phyloP scores from a whole-genome alignment of 2,888 invertebrate genomes.

The Taphrorychus bicolor region DNA sequence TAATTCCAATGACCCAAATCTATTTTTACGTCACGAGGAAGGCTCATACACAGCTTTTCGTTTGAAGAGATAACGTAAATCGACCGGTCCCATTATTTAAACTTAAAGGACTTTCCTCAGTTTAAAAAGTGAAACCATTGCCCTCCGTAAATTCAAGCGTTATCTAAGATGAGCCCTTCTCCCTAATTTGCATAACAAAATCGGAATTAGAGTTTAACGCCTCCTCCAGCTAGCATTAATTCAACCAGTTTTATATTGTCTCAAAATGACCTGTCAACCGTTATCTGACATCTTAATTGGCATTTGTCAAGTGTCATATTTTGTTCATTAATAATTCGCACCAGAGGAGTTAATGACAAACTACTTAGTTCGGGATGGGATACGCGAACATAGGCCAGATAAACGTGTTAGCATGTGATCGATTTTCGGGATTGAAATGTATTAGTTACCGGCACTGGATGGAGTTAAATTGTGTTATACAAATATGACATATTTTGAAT shows the following conservation, averaged over 20 bases:
- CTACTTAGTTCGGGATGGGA: conserved; percentile 32
- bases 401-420: not conserved
- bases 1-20: not conserved
- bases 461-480: not conserved
- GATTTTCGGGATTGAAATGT: not conserved
- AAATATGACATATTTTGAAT: too few relatives aligned
- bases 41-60: not conserved
- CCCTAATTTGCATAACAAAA: conserved; percentile 44
- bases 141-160: conserved; percentile 41
- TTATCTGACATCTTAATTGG: conserved; percentile 45
- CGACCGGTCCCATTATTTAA: conserved; percentile 2
- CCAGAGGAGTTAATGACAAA: conserved; percentile 36
- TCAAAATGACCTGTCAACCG: conserved; percentile 45
- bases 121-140: conserved; percentile 38
- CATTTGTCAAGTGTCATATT: conserved; percentile 45
- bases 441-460: not conserved
- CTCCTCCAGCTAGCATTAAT: conserved; percentile 41
- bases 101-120: conserved; percentile 25
- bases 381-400: not conserved
- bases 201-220: conserved; percentile 42
- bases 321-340: conserved; percentile 42
- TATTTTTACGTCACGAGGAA: too few relatives aligned
- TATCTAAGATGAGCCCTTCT: conserved; percentile 42
- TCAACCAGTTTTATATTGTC: conserved; percentile 43
- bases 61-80: not conserved